phyloP scores from a whole-genome alignment of 2,888 invertebrate genomes.

The Tetramorium bicarinatum region DNA sequence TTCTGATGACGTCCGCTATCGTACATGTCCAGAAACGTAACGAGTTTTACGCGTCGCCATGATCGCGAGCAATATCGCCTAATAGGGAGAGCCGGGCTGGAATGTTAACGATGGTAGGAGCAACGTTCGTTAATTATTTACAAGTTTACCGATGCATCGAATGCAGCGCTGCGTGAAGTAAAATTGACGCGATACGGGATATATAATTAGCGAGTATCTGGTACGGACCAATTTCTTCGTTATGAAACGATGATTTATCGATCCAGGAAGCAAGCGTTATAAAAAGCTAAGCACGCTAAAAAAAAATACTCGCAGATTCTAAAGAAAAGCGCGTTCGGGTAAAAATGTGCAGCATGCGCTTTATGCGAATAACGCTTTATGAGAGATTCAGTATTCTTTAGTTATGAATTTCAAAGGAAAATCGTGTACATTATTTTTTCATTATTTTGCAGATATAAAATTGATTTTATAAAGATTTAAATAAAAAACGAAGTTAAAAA shows the following conservation, averaged over 20 bases:
- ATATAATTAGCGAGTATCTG: slow-evolving; percentile 68
- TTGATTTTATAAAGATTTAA: not conserved
- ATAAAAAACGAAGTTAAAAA: not conserved
- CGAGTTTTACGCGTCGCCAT: slow-evolving; percentile 68
- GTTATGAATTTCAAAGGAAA: slow-evolving; percentile 23
- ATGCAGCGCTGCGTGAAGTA: slow-evolving; percentile 69
- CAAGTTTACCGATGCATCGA: slow-evolving; percentile 79
- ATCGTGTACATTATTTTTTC: not conserved
- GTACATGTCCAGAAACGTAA: slow-evolving; percentile 53
- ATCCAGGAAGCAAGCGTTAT: slow-evolving; percentile 26
- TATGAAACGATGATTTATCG: slow-evolving; percentile 68
- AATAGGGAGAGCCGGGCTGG: slow-evolving; percentile 72
- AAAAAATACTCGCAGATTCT: slow-evolving; percentile 18
- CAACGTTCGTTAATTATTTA: slow-evolving; percentile 81
- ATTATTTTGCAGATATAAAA: not conserved
- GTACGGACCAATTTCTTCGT: slow-evolving; percentile 75
- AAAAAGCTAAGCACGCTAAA: slow-evolving; percentile 42
- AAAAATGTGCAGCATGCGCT: slow-evolving; percentile 23
- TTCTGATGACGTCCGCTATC: slow-evolving; percentile 8
- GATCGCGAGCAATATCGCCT: slow-evolving; percentile 66
- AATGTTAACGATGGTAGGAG: slow-evolving; percentile 74
- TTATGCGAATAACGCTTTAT: not conserved
- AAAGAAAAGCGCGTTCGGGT: slow-evolving; percentile 19
- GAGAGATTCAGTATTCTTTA: slow-evolving; percentile 22
- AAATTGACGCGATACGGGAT: slow-evolving; percentile 69